Evolutionary conservation across 2,797 vertebrate genomes (phyloP), one percentile per base, ranked within the genome.

Genomic region (Oceanodroma leucorhoa): DNA sequence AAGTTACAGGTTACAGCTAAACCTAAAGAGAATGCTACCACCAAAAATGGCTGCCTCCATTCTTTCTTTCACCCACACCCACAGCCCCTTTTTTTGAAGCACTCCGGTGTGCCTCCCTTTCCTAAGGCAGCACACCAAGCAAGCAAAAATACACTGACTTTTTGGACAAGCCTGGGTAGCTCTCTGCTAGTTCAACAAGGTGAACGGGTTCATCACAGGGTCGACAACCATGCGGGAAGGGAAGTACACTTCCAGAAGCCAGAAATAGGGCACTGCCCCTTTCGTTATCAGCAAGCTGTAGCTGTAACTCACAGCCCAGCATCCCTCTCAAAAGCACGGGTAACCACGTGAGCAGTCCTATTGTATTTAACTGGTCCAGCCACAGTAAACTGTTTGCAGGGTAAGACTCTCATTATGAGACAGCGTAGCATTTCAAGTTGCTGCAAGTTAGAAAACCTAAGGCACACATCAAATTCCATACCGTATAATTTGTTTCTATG

Each of bases 161-260:
- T 83, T 66, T 32, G 58, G 51, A 62, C 30, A 29, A 79, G 51
- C 6, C 20, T 34, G 11, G 11, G 13, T 54, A 64, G 55, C 27
- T 32, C 45, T 77, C 65, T 45, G 36, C 54, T 45, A 16, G n/a
- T 60, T 65, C 38, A 70, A 21, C 30, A 34, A 51, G 12, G 36
- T 34, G 48, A 83, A 75, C 5, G 4, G 21, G 9, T 51, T 80
- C 65, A 60, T 17, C 61, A 43, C 20, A 30, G 24, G 46, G 48
- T 46, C 2, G 1, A 38, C 23, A 9, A 71, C 22, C 2, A 0
- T 0, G 0, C 0, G 1, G 5, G 19, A 14, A 87, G 15, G 41
- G 40, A 79, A 58, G 43, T 3, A 38, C 40, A 10, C 21, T 41
- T 43, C 60, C 60, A 58, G n/a, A 66, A 30, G 36, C 30, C 57